These are phyloP conservation scores for Eledona agricola DNA, from an alignment of 2,888 invertebrate genomes.

Conservation along the genomic window DNA sequence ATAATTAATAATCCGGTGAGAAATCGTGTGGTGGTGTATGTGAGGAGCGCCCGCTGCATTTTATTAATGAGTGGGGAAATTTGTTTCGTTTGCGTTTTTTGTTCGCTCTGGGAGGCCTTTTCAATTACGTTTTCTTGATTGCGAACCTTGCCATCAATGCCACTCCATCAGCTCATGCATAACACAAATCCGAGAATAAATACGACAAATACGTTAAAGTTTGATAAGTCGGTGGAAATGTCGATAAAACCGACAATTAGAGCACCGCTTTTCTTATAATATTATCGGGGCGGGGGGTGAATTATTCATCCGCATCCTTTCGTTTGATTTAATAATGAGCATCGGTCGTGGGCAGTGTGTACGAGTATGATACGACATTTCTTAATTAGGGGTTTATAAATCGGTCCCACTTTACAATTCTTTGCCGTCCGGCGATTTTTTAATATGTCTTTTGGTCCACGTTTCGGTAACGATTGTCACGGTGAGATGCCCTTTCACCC, in stretches of 20 bases:
- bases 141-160: conserved; percentile 29
- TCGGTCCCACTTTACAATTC: no score
- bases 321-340: conserved; percentile 34
- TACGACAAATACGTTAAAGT: conserved; percentile 13
- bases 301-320: conserved; percentile 34
- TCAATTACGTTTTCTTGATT: conserved; percentile 30
- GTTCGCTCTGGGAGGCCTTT: conserved; percentile 19
- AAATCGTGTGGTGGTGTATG: no score
- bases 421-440: no score
- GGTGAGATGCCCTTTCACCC: not conserved
- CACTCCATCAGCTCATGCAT: conserved; percentile 7
- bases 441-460: no score
- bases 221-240: conserved; percentile 20
- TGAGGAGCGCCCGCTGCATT: no score
- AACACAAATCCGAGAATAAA: conserved; percentile 17
- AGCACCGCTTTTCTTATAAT: conserved; percentile 25
- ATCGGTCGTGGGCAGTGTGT: no score
- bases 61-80: conserved; percentile 6
- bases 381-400: no score
- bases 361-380: no score
- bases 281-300: conserved; percentile 27
- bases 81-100: conserved; percentile 21
- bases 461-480: no score
- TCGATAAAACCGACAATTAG: conserved; percentile 29
- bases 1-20: no score